Base-by-base conservation (phyloP, 2,888 invertebrate genomes). In the Elmis aenea region DNA sequence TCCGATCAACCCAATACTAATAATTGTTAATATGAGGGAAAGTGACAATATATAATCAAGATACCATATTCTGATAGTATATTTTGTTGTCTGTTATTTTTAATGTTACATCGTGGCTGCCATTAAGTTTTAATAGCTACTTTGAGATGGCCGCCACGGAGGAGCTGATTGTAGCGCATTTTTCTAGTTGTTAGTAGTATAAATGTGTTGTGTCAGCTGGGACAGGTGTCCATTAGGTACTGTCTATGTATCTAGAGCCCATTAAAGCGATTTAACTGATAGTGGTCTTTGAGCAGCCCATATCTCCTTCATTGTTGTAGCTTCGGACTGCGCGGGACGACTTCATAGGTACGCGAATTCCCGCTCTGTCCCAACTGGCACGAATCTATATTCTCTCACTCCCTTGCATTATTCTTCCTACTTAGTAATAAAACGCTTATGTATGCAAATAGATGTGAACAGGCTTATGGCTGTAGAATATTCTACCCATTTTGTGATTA, bases 331-430 rank as follows among this genome's bases (percentile, higher is more conserved):
- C 59, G 57, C 55, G 54, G 58, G 61, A 59, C 48, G 33, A 42
- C 42, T 43, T 34, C 39, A 27, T 60, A 61, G 61, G 62, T 61
- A 61, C 55, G 56, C 57, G 57, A 47, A 49, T 50, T 56, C 57
- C 59, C 52, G 50, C 52, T 64, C 68, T 71, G 71, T 73, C 72
- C 73, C 73, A 71, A 73, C 72, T 74, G 73, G 74, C 73, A 73
- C 73, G 70, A 68, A 56, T 61, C 63, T 43, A 47, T 58, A 52
- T 59, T 26, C 12, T 26, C 13, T 18, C 18, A 18, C 18, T 18
- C 13, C 12, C 13, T 13, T 26, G 9, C 13, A 26, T 13, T 26
- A 9, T 26, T 6, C 13, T 12, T 26, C 12, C 13, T 13, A 9
- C 2, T 13, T 26, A n/a, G 10, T 23, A 12, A 10, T 23, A 10